Base-by-base conservation (phyloP, 2,888 invertebrate species). In the Augochlorella aurata region DNA sequence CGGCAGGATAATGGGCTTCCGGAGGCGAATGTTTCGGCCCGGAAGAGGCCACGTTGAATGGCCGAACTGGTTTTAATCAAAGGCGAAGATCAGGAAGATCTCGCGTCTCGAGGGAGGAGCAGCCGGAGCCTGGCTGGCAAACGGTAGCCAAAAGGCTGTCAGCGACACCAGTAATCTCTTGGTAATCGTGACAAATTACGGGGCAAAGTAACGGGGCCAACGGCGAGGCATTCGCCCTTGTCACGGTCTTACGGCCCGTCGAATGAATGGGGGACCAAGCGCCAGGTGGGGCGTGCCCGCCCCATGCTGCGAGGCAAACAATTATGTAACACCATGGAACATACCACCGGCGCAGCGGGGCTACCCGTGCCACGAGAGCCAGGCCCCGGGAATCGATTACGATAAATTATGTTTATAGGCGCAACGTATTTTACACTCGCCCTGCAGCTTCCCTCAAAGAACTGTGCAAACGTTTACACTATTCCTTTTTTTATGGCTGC, bases 101-200 rank as follows among this genome's bases (percentile, higher is more conserved):
- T 54, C 44, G 54, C 79, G 72, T 44, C 49, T 45, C 54, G 73
- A 72, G 84, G 79, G 83, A 80, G 81, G 76, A 77, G 68, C 82
- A 75, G 77, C 71, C 63, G 54, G 21, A 44, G 65, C 21, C 71
- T 68, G 69, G 69, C 61, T 74, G 70, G 79, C 79, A 85, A 84
- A 85, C 88, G 87, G 90, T 85, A 88, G 88, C 84, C 86, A 85
- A 91, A 92, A 90, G 85, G 89, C 89, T 92, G 92, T 93, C 93
- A 92, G 83, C 92, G 90, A 91, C 89, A 89, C 90, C 87, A 76
- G 91, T 92, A 93, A 93, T 93, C 93, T 92, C 88, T 82, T 87
- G 89, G 88, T 93, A 93, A 92, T 93, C 93, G 89, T 93, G 93
- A 93, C 92, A 92, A 93, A 93, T 93, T 91, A 90, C 89, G 84